Conservation (phyloP, 2,888 invertebrate genomes). For the Antitype chi region DNA sequence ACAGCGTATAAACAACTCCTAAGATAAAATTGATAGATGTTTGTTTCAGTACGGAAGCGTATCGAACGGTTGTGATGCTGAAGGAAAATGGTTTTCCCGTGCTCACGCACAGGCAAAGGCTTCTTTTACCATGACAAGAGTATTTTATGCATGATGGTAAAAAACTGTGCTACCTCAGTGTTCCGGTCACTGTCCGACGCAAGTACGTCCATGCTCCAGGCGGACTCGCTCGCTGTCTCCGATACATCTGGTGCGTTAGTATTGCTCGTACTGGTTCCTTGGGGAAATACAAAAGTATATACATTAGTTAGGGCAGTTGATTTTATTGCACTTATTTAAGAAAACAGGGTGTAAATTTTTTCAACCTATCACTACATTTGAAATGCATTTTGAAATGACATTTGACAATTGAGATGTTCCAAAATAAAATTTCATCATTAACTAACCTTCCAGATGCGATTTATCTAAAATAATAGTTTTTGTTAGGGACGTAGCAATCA, state of each 20-base stretch:
- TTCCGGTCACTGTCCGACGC: conserved; percentile 98
- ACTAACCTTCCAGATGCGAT: background rate
- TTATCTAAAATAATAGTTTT: background rate
- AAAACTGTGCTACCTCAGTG: conserved; percentile 91
- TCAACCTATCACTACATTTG: background rate
- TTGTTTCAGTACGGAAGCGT: too few relatives aligned
- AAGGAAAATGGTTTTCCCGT: too few relatives aligned
- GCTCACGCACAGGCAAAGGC: too few relatives aligned
- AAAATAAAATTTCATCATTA: background rate
- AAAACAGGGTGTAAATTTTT: background rate
- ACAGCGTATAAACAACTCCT: too few relatives aligned
- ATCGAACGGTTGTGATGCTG: too few relatives aligned
- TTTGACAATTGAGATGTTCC: background rate
- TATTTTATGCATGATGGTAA: too few relatives aligned
- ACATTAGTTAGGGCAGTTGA: background rate
- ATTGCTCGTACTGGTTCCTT: conserved; percentile 79
- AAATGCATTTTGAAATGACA: background rate
- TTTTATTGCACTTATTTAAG: background rate
- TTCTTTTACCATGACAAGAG: too few relatives aligned
- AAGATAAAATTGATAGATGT: too few relatives aligned
- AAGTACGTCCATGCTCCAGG: conserved; percentile 99
- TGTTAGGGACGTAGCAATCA: background rate
- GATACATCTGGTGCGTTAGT: conserved; percentile 92
- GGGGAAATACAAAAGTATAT: background rate
- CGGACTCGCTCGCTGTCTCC: conserved; percentile 98